A percentile compares a stretch with the other conserved stretches of the same genome.
phyloP scores from a whole-genome alignment of 2,113 vertebrate species.

The Ramphastos sulfuratus region DNA sequence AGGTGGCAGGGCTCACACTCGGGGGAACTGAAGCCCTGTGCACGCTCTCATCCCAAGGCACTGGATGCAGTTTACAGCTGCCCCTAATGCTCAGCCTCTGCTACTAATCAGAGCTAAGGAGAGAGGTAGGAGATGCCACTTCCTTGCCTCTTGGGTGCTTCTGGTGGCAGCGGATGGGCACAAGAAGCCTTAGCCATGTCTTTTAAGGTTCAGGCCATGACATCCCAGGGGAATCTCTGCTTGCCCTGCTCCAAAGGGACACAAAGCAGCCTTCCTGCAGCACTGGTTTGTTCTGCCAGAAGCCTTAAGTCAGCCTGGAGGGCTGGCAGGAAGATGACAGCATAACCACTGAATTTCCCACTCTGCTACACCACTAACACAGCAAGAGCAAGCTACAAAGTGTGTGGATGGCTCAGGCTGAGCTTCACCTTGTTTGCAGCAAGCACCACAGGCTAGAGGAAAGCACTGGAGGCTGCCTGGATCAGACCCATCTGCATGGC shows the following conservation, averaged over 20 bases:
- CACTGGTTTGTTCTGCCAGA: conserved; percentile 13
- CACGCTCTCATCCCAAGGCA: not conserved
- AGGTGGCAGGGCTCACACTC: not conserved
- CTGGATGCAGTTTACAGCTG: not conserved
- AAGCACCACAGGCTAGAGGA: not conserved
- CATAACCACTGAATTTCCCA: conserved; percentile 8
- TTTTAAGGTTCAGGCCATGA: not conserved
- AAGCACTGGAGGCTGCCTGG: not conserved
- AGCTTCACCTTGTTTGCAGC: not conserved
- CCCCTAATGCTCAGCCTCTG: not conserved
- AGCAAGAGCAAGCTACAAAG: not conserved
- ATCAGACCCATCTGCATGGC: not conserved
- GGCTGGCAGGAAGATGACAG: conserved; percentile 39
- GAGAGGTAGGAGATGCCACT: not conserved
- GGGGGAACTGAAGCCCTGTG: not conserved
- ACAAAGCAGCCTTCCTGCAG: conserved; percentile 5
- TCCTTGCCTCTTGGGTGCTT: not conserved
- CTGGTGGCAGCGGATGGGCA: accelerated
- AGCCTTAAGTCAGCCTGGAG: conserved; percentile 41
- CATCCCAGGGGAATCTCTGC: not conserved
- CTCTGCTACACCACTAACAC: not conserved
- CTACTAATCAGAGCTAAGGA: not conserved
- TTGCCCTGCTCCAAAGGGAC: not conserved
- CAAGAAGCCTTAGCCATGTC: accelerated
- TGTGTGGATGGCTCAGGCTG: not conserved